A percentile compares a stretch with the other conserved stretches of the same genome.
phyloP scores from a whole-genome alignment of 2,888 invertebrate species.

The Eristalinus sepulchralis region DNA sequence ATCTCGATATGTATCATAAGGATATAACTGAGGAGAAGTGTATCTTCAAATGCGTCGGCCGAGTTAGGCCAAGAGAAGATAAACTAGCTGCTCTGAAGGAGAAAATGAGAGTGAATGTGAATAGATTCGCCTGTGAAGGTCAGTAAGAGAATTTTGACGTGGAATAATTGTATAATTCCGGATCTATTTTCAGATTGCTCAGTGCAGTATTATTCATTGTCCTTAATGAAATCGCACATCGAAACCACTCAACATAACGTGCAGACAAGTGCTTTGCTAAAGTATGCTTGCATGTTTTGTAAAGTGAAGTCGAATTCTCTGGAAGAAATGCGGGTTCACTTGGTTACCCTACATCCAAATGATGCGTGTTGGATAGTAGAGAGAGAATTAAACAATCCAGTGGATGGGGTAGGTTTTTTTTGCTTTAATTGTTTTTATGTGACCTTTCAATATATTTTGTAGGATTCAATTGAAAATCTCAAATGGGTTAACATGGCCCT shows the following conservation, averaged over 20 bases:
- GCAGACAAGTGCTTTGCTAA: not conserved
- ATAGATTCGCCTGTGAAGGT: slow-evolving; percentile 44
- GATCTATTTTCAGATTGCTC: slow-evolving; percentile 29
- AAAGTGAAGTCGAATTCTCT: slow-evolving; percentile 8
- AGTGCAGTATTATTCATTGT: slow-evolving; percentile 19
- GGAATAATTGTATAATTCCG: not conserved
- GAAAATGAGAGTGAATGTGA: slow-evolving; percentile 29
- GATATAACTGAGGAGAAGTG: not conserved
- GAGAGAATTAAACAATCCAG: slow-evolving; percentile 7
- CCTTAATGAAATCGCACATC: slow-evolving; percentile 33
- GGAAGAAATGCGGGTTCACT: slow-evolving; percentile 14
- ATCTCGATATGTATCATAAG: slow-evolving; percentile 12
- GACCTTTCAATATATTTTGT: not conserved
- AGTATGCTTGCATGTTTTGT: slow-evolving; percentile 41
- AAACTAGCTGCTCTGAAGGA: not conserved
- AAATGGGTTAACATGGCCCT: slow-evolving; percentile 10
- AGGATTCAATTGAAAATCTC: slow-evolving; percentile 43
- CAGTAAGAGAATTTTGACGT: not conserved
- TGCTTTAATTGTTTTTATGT: not conserved
- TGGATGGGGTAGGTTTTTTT: not conserved
- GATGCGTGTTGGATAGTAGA: slow-evolving; percentile 31
- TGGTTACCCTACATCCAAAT: slow-evolving; percentile 48
- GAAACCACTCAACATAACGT: not conserved
- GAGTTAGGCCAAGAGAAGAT: not conserved
- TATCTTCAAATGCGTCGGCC: slow-evolving; percentile 31